Evolutionary conservation across 2,888 invertebrate species (phyloP).

Genomic region (Torymus texanus): DNA sequence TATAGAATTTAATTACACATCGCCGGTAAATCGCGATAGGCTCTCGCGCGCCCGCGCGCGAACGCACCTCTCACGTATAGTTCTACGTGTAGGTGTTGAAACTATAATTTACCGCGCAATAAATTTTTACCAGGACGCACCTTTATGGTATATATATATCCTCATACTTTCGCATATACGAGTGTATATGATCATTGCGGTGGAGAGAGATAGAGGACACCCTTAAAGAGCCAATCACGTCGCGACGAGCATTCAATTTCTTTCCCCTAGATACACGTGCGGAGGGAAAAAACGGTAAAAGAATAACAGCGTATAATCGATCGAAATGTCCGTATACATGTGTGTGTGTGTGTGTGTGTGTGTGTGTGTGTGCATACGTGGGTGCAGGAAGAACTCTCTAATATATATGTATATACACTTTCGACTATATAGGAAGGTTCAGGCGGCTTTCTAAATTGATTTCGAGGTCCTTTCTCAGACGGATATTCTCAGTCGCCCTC

Average conservation of each 20-base stretch:
- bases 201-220: background rate
- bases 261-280: constrained; percentile 27
- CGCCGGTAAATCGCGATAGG: constrained; percentile 41
- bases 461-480: constrained; percentile 62
- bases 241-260: constrained; percentile 63
- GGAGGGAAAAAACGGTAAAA: constrained; percentile 50
- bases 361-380: background rate
- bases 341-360: constrained; percentile 35
- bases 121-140: constrained; percentile 51
- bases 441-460: constrained; percentile 71
- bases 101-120: constrained; percentile 56
- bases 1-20: constrained; percentile 56
- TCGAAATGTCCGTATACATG: constrained; percentile 50
- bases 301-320: constrained; percentile 56
- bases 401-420: constrained; percentile 55
- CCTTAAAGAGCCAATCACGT: constrained; percentile 25
- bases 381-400: constrained; percentile 58
- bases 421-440: constrained; percentile 56
- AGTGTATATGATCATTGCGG: background rate
- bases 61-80: background rate
- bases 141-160: background rate
- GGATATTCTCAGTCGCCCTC: constrained; percentile 28
- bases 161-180: background rate
- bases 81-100: constrained; percentile 52
- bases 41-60: background rate